Evolutionary conservation across 2,113 vertebrate species (phyloP).

Genomic region (Elanus axillaris): DNA sequence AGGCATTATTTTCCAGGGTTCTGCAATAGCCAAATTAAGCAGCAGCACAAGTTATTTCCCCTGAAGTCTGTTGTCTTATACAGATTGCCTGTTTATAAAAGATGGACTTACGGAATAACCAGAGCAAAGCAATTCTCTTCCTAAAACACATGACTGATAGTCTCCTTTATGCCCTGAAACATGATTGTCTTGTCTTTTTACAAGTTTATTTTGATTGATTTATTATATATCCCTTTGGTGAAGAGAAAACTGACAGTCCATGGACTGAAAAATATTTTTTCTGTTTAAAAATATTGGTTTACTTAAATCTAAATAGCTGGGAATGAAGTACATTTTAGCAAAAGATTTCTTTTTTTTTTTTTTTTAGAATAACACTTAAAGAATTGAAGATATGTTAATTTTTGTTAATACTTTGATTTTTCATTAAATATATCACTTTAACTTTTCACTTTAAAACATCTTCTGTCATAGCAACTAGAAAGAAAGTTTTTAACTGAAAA

Average conservation of each 20-base stretch:
- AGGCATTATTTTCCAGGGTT: background rate
- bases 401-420: background rate
- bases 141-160: accelerated
- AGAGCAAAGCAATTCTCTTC: background rate
- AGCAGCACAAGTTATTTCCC: background rate
- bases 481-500: background rate
- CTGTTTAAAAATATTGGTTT: background rate
- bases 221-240: background rate
- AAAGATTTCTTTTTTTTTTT: background rate
- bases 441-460: background rate
- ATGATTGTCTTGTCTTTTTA: background rate
- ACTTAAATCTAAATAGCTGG: background rate
- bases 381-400: background rate
- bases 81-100: background rate
- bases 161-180: background rate
- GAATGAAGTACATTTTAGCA: background rate
- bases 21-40: background rate
- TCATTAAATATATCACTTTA: background rate
- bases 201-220: background rate
- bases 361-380: background rate
- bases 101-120: background rate
- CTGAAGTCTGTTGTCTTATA: background rate
- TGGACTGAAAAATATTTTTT: background rate
- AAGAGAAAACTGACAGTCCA: background rate
- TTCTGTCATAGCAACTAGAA: background rate